Evolutionary conservation across 2,888 invertebrate species (phyloP).

Genomic region (Coelinius sp.): DNA sequence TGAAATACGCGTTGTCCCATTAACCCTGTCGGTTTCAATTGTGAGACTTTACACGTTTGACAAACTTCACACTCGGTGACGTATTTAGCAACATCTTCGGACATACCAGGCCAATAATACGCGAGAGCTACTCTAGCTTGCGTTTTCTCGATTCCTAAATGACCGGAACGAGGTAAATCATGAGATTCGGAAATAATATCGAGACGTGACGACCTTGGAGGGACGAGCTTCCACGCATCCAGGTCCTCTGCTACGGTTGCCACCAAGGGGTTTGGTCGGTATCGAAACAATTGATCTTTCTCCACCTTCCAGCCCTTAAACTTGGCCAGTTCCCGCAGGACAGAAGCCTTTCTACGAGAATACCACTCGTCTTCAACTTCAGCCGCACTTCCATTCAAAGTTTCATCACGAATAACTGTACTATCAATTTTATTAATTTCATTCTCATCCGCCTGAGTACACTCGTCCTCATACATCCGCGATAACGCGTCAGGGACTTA

Average conservation of each 20-base stretch:
- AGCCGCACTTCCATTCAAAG: too few species aligned
- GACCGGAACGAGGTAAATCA: background rate
- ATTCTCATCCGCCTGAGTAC: background rate
- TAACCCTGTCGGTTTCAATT: conserved; percentile 32
- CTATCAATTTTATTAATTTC: background rate
- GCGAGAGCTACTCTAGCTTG: background rate
- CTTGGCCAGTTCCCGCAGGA: conserved; percentile 2
- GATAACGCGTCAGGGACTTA: conserved; percentile 45
- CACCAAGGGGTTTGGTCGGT: background rate
- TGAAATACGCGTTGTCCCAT: conserved; percentile 39
- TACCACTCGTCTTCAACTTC: too few species aligned
- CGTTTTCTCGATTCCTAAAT: background rate
- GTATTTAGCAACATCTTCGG: background rate
- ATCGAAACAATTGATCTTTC: conserved; percentile 25
- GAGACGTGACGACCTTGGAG: background rate
- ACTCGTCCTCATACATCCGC: conserved; percentile 29
- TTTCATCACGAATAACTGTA: background rate
- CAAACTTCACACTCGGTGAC: background rate
- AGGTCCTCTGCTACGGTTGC: conserved; percentile 1
- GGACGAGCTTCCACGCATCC: conserved; percentile 14
- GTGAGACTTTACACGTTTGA: conserved; percentile 32
- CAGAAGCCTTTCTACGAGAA: background rate
- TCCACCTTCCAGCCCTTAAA: conserved; percentile 31
- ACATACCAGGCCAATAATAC: background rate
- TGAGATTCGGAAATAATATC: background rate